Percentiles rank a stretch among this genome's conserved stretches.
Conservation (phyloP, 2,888 invertebrate species). For the Chrysina gloriosa region DNA sequence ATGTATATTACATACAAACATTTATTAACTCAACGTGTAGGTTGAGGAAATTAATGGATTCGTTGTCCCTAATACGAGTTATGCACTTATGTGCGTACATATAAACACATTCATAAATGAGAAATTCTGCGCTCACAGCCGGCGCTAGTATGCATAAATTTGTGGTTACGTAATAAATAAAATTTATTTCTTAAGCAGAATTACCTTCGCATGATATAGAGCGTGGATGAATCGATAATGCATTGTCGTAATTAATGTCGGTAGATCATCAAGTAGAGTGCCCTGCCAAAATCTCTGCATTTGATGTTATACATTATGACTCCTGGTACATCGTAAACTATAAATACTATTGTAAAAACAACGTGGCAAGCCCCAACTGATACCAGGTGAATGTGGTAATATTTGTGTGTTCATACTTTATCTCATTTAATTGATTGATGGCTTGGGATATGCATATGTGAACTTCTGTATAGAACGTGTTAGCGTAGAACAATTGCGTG, state of each 20-base stretch:
- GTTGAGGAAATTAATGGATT: too few relatives aligned
- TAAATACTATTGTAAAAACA: neutral
- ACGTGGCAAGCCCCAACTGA: too few relatives aligned
- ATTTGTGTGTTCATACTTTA: too few relatives aligned
- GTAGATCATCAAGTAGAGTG: slow-evolving; percentile 1
- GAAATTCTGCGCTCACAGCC: neutral
- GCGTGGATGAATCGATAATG: slow-evolving; percentile 13
- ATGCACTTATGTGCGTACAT: too few relatives aligned
- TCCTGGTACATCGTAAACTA: neutral
- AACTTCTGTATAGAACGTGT: too few relatives aligned
- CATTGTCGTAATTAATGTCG: slow-evolving; percentile 9
- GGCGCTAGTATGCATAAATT: neutral
- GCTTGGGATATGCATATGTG: too few relatives aligned
- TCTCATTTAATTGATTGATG: too few relatives aligned
- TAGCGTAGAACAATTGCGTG: too few relatives aligned
- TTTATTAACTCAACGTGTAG: too few relatives aligned
- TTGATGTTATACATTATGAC: neutral
- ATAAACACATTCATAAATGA: neutral
- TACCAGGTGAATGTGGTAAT: too few relatives aligned
- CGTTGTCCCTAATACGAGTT: too few relatives aligned
- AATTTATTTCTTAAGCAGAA: slow-evolving; percentile 15
- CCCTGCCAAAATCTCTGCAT: neutral
- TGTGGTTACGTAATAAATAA: neutral
- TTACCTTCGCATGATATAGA: neutral
- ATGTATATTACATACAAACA: too few relatives aligned